phyloP scores from a whole-genome alignment of 2,113 vertebrate genomes.

The Okapia johnstoni region DNA sequence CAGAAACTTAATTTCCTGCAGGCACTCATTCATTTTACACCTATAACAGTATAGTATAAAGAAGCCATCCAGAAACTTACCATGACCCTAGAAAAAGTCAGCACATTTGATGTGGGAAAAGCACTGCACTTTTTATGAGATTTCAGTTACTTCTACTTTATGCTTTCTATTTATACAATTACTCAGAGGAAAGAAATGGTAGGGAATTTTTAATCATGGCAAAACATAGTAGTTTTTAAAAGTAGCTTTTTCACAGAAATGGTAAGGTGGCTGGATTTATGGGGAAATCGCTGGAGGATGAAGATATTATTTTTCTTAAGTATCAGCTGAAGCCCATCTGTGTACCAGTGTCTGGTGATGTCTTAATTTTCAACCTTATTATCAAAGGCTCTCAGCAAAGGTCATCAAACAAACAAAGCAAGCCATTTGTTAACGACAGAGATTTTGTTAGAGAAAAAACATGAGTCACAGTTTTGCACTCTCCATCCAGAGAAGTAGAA shows the following conservation, averaged over 20 bases:
- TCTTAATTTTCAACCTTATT: constrained; percentile 58
- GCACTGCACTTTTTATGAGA: not conserved
- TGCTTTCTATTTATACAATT: constrained; percentile 18
- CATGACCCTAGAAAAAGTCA: not conserved
- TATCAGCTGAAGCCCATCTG: constrained; percentile 34
- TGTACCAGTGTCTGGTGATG: not conserved
- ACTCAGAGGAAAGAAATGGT: constrained; percentile 14
- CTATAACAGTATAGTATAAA: not conserved
- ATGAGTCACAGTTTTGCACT: not conserved
- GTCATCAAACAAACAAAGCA: constrained; percentile 43
- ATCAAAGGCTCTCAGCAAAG: constrained; percentile 57
- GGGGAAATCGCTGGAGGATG: constrained; percentile 28
- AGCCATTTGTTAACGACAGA: not conserved
- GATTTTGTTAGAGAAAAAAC: constrained; percentile 28
- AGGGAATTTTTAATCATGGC: constrained; percentile 39
- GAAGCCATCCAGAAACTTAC: not conserved
- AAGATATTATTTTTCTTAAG: constrained; percentile 47
- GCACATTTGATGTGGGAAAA: not conserved
- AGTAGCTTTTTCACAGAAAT: not conserved
- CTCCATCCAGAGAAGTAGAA: not conserved
- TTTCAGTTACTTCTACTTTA: not conserved
- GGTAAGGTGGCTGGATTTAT: constrained; percentile 17
- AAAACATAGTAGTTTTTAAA: constrained; percentile 45
- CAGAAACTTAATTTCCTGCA: constrained; percentile 57
- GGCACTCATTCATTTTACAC: constrained; percentile 43